These are phyloP conservation scores for Agapornis roseicollis DNA, from an alignment of 2,113 vertebrate species.

Conservation along the genomic window DNA sequence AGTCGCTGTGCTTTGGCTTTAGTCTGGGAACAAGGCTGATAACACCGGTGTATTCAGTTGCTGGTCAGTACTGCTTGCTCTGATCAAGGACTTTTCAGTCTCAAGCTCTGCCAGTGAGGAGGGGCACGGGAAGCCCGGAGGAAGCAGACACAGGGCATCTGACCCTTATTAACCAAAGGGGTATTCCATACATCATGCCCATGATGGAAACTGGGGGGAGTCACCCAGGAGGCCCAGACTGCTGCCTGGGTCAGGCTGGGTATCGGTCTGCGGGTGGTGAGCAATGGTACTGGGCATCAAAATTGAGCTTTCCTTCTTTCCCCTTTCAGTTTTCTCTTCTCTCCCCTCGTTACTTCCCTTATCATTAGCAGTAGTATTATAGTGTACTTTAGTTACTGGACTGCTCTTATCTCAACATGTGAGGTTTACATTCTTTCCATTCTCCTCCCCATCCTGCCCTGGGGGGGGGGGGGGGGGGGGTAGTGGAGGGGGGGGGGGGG, in stretches of 20 bases:
- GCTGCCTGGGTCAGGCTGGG: not conserved
- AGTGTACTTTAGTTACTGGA: not conserved
- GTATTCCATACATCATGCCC: not conserved
- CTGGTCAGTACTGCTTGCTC: not conserved
- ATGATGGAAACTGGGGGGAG: not conserved
- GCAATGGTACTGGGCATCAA: not conserved
- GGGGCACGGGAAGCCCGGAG: not conserved
- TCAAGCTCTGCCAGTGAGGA: not conserved
- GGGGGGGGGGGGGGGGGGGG: not conserved
- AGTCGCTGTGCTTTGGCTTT: not conserved
- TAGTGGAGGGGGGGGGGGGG: no score
- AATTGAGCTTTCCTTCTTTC: not conserved
- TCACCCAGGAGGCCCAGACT: not conserved
- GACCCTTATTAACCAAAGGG: not conserved
- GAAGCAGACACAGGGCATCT: not conserved
- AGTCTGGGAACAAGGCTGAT: not conserved
- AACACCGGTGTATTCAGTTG: not conserved
- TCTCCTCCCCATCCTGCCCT: not conserved
- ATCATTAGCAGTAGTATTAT: not conserved
- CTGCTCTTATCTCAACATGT: not conserved
- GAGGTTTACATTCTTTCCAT: not conserved
- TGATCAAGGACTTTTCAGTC: not conserved
- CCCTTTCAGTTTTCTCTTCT: not conserved
- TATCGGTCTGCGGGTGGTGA: fast-evolving
- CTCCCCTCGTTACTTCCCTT: not conserved